Conservation (phyloP, 37 sponge, comb jelly and placozoan genomes). For the Corticium candelabrum region DNA sequence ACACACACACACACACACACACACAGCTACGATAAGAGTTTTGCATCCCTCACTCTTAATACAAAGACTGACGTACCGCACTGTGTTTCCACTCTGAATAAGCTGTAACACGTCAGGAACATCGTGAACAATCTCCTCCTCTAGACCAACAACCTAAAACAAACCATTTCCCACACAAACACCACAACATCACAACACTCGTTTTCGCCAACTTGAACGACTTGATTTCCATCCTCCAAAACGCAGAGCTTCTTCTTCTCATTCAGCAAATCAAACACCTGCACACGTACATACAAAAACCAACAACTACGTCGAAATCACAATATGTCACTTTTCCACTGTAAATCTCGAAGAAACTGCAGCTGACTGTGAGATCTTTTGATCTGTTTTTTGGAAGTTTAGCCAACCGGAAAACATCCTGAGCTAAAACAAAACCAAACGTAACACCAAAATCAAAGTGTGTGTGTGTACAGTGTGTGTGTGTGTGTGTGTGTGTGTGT, state of each 20-base stretch:
- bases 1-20: no score
- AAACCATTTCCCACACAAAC: not conserved
- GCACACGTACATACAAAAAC: not conserved
- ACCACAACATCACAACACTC: not conserved
- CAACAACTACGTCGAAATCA: slow-evolving; percentile 9
- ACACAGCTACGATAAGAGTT: no score
- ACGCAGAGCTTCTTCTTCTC: slow-evolving; percentile 58
- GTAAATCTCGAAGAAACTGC: slow-evolving; percentile 98
- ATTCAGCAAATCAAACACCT: slow-evolving; percentile 88
- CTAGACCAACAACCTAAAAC: slow-evolving; percentile 73
- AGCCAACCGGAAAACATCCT: slow-evolving; percentile 74
- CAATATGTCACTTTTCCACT: slow-evolving; percentile 56
- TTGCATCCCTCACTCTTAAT: no score
- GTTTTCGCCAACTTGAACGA: slow-evolving; percentile 55
- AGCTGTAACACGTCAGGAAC: slow-evolving; percentile 72
- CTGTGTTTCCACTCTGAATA: slow-evolving; percentile 64
- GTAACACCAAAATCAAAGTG: not conserved
- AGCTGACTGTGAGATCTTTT: slow-evolving; percentile 56
- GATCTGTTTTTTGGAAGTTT: slow-evolving; percentile 20
- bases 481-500: not conserved
- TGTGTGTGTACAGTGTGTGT: no score
- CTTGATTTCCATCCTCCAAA: slow-evolving; percentile 80
- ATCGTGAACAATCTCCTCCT: slow-evolving; percentile 51
- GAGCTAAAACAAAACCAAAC: no score
- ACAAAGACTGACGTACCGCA: slow-evolving; percentile 43